Evolutionary conservation across 2,888 invertebrate species (phyloP), one percentile per base, ranked within the genome.

Genomic region (Tachina fera): DNA sequence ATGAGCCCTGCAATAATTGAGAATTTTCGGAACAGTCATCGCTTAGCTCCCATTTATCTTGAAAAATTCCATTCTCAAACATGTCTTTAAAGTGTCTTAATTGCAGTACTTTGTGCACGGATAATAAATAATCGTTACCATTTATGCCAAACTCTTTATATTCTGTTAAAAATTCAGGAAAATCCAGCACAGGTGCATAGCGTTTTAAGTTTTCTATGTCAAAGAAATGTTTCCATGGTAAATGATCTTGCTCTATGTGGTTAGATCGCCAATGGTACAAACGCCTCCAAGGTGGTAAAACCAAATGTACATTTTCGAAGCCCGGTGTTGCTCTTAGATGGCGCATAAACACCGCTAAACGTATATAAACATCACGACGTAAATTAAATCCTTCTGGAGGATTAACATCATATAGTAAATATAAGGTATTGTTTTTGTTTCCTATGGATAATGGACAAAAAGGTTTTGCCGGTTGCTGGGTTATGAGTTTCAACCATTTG

Each of bases 311-410:
- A 79, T 94, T 93, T 22, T 91, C 91, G 63, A 93, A 93, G 0
- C 87, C 88, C 2, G 79, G 84, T 0, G 93, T 92, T 79, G 94
- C 94, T 81, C 95, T 94, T 75, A 98, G 93, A 83, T 95, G 94
- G 45, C 96, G 94, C 0, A 97, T 94, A 90, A 98, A 95, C 65
- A 97, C 96, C 1, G 98, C 98, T 89, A 98, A 94, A 88, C 99
- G 95, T 94, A 99, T 96, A 90, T 98, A 99, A 2, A 99, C 99
- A 94, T 99, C 99, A 49, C 99, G 94, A 16, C 98, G 94, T 86
- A 99, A 94, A 93, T 99, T 99, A 91, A 99, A 99, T 0, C 99
- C 99, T 94, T 99, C 99, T 0, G 97, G 96, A 3, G 96, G 96
- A 93, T 99, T 99, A 0, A 99, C 96, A 91, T 98, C 98, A 92